Evolutionary conservation across 2,113 vertebrate genomes (phyloP), one percentile per base, ranked within the genome.

Genomic region (Dissostichus mawsoni): DNA sequence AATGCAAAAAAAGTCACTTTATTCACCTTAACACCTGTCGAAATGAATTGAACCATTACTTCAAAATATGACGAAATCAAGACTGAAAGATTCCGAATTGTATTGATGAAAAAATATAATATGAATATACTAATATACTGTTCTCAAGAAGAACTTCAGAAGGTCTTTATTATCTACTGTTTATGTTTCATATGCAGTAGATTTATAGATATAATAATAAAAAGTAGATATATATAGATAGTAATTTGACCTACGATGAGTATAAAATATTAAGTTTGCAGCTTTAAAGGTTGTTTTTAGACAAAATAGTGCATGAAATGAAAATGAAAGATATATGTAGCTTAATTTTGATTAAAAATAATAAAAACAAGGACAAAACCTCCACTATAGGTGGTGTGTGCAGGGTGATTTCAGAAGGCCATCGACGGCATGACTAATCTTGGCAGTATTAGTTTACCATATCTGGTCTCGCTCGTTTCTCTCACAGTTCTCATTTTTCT

Each of bases 401-500:
- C 29, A 48, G 73, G 76, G 74, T 56, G 56, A 82, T 85, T 81
- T 79, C 45, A 6, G 75, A 76, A 82, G 80, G 36, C 61, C 69
- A 56, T 69, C 13, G 61, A 74, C 52, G 36, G 82, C 90, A 87
- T 92, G 89, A 93, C 90, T 80, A 91, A 92, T 91, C 67, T 59
- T 44, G 55, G 52, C 56, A 58, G 74, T 82, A 89, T 92, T 91
- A 63, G 52, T 85, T 92, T 90, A 86, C 83, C 85, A 84, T 90
- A 74, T 90, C 82, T 81, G 69, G 76, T 78, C 82, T 69, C 48
- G 78, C 67, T 79, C 57, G 12, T 70, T 87, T 88, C 92, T 93
- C 92, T 90, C 86, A 91, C 90, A 90, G 67, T 81, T 90, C 90
- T 93, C 84, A 25, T 67, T 91, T 91, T 88, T 78, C 84, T 80